These are phyloP conservation scores for Tricholaema leucomelas DNA, from an alignment of 2,113 vertebrate species.

Conservation along the genomic window DNA sequence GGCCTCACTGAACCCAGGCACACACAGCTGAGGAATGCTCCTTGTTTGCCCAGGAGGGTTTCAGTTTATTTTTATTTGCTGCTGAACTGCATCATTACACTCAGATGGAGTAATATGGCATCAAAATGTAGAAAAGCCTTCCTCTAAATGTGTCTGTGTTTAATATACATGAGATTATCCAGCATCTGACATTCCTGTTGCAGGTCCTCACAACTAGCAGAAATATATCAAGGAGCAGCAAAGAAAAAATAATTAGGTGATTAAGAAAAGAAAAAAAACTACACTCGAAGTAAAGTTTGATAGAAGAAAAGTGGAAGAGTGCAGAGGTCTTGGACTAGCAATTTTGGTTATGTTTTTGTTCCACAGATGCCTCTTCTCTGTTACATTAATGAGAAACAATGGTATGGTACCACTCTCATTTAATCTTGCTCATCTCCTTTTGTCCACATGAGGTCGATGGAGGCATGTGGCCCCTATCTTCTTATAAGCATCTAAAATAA, in stretches of 20 bases:
- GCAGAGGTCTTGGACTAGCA: neutral
- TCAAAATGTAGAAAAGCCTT: neutral
- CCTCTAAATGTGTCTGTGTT: neutral
- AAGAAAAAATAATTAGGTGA: neutral
- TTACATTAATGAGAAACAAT: fast-evolving
- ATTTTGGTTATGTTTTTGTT: neutral
- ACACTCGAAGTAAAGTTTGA: neutral
- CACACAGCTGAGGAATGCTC: neutral
- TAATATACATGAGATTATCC: neutral
- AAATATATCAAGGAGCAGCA: neutral
- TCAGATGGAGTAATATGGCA: neutral
- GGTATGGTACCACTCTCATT: fast-evolving
- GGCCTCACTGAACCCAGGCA: neutral
- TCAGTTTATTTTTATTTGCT: neutral
- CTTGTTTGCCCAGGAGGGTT: neutral
- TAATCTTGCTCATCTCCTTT: neutral
- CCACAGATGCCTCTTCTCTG: neutral
- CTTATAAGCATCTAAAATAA: neutral
- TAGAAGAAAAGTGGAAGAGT: neutral
- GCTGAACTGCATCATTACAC: neutral
- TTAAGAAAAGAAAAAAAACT: neutral
- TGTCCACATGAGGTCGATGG: constrained; percentile 43
- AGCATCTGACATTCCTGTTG: neutral
- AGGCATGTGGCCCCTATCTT: fast-evolving
- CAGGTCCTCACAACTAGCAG: neutral